These are phyloP conservation scores for Nycteola revayana DNA, from an alignment of 2,888 invertebrate genomes.

Conservation along the genomic window DNA sequence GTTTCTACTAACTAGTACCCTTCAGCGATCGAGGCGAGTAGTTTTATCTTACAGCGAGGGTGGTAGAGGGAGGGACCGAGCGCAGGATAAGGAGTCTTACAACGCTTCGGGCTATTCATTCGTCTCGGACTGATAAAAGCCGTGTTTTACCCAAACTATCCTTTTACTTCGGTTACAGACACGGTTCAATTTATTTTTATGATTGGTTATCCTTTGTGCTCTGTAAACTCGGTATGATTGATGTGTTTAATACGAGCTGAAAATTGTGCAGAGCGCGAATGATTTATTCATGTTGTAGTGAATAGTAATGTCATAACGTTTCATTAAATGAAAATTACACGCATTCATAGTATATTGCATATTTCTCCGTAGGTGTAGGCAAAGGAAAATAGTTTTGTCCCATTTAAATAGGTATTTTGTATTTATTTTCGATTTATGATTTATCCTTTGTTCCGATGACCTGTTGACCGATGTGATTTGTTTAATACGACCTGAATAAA, in stretches of 20 bases:
- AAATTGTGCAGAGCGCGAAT: conserved; percentile 45
- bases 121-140: conserved; percentile 53
- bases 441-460: too few relatives aligned
- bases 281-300: conserved; percentile 53
- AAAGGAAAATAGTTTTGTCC: too few relatives aligned
- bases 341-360: conserved; percentile 61
- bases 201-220: conserved; percentile 34
- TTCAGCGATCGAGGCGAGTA: conserved; percentile 42
- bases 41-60: conserved; percentile 37
- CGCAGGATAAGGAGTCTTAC: conserved; percentile 35
- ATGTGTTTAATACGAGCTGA: conserved; percentile 44
- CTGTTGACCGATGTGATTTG: too few relatives aligned
- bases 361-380: too few relatives aligned
- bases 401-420: too few relatives aligned
- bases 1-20: conserved; percentile 36
- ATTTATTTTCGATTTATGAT: too few relatives aligned
- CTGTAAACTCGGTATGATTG: conserved; percentile 38
- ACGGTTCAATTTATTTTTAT: conserved; percentile 50
- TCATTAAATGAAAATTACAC: conserved; percentile 54
- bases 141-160: conserved; percentile 46
- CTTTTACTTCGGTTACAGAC: conserved; percentile 39
- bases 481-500: too few relatives aligned
- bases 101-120: conserved; percentile 48
- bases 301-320: conserved; percentile 41
- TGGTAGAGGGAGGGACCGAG: conserved; percentile 21